A percentile compares a stretch with the other conserved stretches of the same genome.
These are phyloP conservation scores for Serranochromis macrocephalus DNA, from an alignment of 2,113 vertebrate genomes.

Conservation along the genomic window DNA sequence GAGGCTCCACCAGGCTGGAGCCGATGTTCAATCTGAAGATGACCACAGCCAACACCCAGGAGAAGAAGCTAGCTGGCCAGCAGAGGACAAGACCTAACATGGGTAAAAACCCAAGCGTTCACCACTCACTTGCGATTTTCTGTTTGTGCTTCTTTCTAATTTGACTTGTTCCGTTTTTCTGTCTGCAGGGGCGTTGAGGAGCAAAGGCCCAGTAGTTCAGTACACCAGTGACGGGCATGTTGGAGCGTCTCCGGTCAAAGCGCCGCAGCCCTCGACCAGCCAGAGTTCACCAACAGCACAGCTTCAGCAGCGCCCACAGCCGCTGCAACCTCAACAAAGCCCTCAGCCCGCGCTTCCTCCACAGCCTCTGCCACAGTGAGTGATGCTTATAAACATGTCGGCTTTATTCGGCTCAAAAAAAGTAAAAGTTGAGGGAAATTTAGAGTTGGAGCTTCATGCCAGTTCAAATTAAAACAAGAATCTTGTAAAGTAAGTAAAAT, in stretches of 20 bases:
- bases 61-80: constrained; percentile 90
- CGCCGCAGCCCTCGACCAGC: background rate
- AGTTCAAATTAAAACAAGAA: background rate
- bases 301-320: background rate
- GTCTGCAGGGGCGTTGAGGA: constrained; percentile 80
- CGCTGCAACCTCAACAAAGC: background rate
- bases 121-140: background rate
- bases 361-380: constrained; percentile 59
- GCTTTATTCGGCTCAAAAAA: background rate
- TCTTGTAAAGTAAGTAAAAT: background rate
- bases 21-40: constrained; percentile 99
- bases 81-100: constrained; percentile 89
- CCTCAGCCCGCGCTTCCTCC: background rate
- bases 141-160: background rate
- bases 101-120: constrained; percentile 61
- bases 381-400: background rate
- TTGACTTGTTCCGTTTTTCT: background rate
- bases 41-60: constrained; percentile 82
- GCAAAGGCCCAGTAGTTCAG: constrained; percentile 93
- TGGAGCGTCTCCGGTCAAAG: constrained; percentile 35
- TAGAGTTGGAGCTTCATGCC: background rate
- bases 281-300: constrained; percentile 1
- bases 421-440: background rate
- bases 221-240: constrained; percentile 80
- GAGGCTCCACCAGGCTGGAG: constrained; percentile 91